These are phyloP conservation scores for Chloebia gouldiae DNA, from an alignment of 2,113 vertebrate genomes.

Conservation along the genomic window DNA sequence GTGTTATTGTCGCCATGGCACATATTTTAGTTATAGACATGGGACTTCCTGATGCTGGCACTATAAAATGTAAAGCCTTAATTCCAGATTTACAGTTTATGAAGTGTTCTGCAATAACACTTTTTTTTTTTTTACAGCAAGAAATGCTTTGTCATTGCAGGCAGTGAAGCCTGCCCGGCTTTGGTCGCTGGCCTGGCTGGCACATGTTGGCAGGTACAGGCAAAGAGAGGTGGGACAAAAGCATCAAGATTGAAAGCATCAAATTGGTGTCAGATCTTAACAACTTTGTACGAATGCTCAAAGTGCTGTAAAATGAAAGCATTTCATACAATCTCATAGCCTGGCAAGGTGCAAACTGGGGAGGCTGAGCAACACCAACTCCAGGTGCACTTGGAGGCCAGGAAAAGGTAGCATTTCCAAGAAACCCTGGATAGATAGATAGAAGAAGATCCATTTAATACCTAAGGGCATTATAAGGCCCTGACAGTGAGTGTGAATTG, in stretches of 20 bases:
- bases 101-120: not conserved
- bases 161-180: not conserved
- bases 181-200: not conserved
- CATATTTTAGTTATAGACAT: not conserved
- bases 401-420: not conserved
- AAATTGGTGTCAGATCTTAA: not conserved
- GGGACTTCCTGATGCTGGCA: not conserved
- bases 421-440: not conserved
- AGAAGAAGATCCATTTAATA: not conserved
- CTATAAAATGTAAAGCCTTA: not conserved
- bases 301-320: not conserved
- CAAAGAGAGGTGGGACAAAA: not conserved
- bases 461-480: too few relatives aligned
- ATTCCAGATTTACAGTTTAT: not conserved
- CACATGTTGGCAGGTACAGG: not conserved
- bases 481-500: fast-evolving
- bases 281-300: fast-evolving
- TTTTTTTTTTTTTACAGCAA: not conserved
- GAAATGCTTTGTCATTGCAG: not conserved
- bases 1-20: not conserved
- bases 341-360: not conserved
- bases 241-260: not conserved
- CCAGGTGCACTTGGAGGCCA: not conserved
- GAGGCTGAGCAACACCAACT: not conserved
- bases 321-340: not conserved